Conservation (phyloP, 2,888 invertebrate species). For the Sussaba pulchella region DNA sequence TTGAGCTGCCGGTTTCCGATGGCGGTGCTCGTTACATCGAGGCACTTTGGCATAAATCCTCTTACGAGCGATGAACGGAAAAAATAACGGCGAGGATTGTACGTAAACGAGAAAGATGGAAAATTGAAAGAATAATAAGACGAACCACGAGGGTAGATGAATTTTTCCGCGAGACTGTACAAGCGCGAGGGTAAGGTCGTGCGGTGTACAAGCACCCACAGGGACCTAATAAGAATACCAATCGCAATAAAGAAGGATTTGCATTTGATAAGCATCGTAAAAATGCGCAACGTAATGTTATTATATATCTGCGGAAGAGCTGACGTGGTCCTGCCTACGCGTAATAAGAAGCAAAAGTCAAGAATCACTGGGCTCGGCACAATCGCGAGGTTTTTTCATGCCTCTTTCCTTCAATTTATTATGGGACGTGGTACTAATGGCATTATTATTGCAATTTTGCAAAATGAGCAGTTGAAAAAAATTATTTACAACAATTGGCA, state of each 20-base stretch:
- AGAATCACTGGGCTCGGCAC: slow-evolving; percentile 34
- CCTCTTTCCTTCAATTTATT: slow-evolving; percentile 54
- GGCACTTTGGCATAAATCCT: slow-evolving; percentile 77
- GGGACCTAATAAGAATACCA: slow-evolving; percentile 73
- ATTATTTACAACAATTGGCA: not conserved
- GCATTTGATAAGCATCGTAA: slow-evolving; percentile 82
- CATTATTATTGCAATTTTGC: slow-evolving; percentile 9
- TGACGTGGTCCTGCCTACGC: slow-evolving; percentile 60
- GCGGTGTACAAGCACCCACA: slow-evolving; percentile 50
- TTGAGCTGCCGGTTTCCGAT: slow-evolving; percentile 19
- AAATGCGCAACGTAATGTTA: slow-evolving; percentile 79
- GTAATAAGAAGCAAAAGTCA: slow-evolving; percentile 42
- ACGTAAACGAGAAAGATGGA: slow-evolving; percentile 29
- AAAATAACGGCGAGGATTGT: slow-evolving; percentile 17
- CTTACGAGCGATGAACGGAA: slow-evolving; percentile 70
- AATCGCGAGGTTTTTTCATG: slow-evolving; percentile 23
- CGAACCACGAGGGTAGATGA: slow-evolving; percentile 52
- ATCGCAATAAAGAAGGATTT: slow-evolving; percentile 83
- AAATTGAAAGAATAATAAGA: slow-evolving; percentile 34
- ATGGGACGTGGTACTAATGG: slow-evolving; percentile 5
- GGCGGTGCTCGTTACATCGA: slow-evolving; percentile 66
- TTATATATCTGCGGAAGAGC: slow-evolving; percentile 58
- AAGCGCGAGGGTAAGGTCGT: slow-evolving; percentile 15
- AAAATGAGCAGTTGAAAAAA: no score
- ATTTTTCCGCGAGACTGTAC: slow-evolving; percentile 28